A percentile compares a stretch with the other conserved stretches of the same genome.
Evolutionary conservation across 2,797 vertebrate species (phyloP).

Genomic region (Pogoniulus pusillus): DNA sequence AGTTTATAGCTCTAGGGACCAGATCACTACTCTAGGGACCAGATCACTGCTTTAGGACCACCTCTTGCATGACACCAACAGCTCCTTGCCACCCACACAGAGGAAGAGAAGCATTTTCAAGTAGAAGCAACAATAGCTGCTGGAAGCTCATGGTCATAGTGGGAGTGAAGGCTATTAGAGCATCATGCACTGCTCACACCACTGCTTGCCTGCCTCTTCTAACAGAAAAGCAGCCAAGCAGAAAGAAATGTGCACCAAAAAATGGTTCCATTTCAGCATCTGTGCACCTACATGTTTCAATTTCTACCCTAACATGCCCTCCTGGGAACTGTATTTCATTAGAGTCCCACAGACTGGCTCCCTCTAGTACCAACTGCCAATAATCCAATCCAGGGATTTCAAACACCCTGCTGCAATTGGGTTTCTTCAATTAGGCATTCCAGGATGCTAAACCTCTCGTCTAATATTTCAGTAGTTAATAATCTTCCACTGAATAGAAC

Average conservation of each 20-base stretch:
- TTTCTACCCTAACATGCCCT: neutral
- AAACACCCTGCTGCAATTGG: neutral
- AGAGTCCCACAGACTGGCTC: neutral
- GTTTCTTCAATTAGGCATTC: neutral
- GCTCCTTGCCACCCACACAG: neutral
- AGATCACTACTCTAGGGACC: neutral
- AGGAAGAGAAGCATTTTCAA: neutral
- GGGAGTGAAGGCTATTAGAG: neutral
- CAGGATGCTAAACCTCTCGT: neutral
- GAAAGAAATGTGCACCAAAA: neutral
- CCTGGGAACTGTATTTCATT: neutral
- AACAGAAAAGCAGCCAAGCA: neutral
- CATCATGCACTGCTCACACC: neutral
- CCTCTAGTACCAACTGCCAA: neutral
- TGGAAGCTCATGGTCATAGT: neutral
- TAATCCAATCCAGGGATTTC: neutral
- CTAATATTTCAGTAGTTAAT: neutral
- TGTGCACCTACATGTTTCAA: fast-evolving
- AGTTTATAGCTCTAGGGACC: neutral
- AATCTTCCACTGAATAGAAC: neutral
- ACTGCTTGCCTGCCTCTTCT: neutral
- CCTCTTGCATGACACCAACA: too few relatives aligned
- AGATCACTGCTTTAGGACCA: neutral
- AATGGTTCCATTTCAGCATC: neutral
- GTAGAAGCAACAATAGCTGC: neutral